Conservation (phyloP, 2,888 invertebrate species). For the Eudemis profundana region DNA sequence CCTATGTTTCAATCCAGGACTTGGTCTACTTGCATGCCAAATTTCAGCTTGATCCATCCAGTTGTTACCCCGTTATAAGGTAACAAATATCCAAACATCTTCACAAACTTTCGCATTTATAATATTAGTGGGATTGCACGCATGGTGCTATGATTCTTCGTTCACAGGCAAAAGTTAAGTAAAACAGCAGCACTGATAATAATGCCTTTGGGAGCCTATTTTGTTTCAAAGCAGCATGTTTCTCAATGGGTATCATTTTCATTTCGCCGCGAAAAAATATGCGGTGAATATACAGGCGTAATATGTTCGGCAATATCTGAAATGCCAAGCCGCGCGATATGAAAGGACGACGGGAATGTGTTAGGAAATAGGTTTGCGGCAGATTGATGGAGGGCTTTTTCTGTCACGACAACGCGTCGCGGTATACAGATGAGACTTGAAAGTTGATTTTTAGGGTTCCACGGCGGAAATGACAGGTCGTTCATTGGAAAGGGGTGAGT, state of each 20-base stretch:
- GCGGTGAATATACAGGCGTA: constrained; percentile 59
- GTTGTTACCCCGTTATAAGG: too few relatives aligned
- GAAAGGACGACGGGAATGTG: constrained; percentile 66
- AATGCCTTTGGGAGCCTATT: constrained; percentile 3
- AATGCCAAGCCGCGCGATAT: constrained; percentile 65
- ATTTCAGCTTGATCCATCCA: too few relatives aligned
- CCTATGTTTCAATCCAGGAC: too few relatives aligned
- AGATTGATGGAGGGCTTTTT: constrained; percentile 75
- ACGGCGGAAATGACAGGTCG: constrained; percentile 11
- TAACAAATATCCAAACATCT: too few relatives aligned
- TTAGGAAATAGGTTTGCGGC: constrained; percentile 70
- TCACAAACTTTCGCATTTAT: too few relatives aligned
- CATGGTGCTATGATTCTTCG: not conserved
- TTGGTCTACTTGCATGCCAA: too few relatives aligned
- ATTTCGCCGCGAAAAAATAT: constrained; percentile 49
- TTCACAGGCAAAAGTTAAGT: not conserved
- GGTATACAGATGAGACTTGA: constrained; percentile 61
- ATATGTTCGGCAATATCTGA: constrained; percentile 66
- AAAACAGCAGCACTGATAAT: constrained; percentile 5
- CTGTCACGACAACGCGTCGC: constrained; percentile 72
- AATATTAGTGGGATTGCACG: too few relatives aligned
- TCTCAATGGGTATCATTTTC: constrained; percentile 36
- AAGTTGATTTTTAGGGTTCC: constrained; percentile 44
- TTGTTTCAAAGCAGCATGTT: constrained; percentile 15
- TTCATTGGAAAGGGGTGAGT: not conserved